Evolutionary conservation across 2,797 vertebrate genomes (phyloP).

Genomic region (Oceanodroma leucorhoa): DNA sequence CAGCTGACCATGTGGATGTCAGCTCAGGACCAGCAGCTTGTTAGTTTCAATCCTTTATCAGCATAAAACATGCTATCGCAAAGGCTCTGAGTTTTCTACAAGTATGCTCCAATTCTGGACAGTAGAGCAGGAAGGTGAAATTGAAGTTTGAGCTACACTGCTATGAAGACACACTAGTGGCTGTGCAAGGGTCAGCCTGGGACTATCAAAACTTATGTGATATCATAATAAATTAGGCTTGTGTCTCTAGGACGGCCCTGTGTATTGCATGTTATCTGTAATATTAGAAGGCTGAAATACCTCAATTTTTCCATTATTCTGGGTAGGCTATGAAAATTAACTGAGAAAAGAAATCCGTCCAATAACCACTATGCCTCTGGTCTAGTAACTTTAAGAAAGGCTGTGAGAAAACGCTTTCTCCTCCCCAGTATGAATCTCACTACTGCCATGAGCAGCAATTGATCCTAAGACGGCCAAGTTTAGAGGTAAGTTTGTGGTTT

Average conservation of each 20-base stretch:
- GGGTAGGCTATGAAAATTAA: background rate
- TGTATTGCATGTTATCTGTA: background rate
- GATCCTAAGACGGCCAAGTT: background rate
- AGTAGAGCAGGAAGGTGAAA: background rate
- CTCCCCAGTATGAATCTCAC: background rate
- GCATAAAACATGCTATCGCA: background rate
- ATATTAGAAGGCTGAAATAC: background rate
- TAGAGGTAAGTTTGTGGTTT: background rate
- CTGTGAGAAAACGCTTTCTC: background rate
- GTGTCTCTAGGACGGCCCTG: background rate
- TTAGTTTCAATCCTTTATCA: background rate
- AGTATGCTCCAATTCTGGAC: background rate
- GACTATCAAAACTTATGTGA: background rate
- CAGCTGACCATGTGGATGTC: background rate
- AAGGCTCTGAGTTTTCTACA: background rate
- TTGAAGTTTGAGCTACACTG: background rate
- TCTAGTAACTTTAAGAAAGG: background rate
- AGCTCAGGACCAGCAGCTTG: background rate
- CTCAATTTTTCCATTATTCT: background rate
- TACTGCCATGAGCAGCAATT: background rate
- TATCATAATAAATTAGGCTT: background rate
- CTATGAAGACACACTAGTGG: background rate
- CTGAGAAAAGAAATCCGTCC: background rate
- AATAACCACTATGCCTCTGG: background rate
- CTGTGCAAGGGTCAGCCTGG: background rate